These are phyloP conservation scores for Lepidocyrtoides sp. DNA, from an alignment of 2,888 invertebrate genomes.

Conservation along the genomic window DNA sequence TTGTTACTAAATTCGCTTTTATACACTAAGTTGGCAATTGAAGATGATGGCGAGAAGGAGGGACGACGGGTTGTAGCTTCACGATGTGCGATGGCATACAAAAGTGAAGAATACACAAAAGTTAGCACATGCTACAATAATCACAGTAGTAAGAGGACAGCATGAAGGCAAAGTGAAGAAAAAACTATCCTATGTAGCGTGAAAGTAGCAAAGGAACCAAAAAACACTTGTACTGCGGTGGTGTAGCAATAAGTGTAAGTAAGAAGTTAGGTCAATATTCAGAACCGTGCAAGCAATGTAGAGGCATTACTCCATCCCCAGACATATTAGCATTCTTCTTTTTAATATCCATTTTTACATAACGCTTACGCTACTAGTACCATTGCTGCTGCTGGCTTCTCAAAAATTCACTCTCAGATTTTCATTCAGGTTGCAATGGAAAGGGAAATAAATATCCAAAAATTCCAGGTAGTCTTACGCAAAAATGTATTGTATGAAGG, in stretches of 20 bases:
- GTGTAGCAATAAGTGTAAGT: constrained; percentile 61
- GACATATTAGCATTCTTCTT: constrained; percentile 13
- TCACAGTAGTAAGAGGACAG: background rate
- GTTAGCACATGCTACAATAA: constrained; percentile 27
- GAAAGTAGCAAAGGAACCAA: constrained; percentile 11
- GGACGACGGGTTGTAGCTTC: constrained; percentile 11
- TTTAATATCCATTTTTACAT: background rate
- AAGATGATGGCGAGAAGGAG: background rate
- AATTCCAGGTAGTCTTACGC: background rate
- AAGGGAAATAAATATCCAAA: background rate
- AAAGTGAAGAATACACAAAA: background rate
- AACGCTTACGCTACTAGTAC: background rate
- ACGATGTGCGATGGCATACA: background rate
- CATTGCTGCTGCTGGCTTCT: background rate
- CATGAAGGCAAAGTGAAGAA: background rate
- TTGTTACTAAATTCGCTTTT: constrained; percentile 16
- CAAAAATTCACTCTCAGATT: background rate
- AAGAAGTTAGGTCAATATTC: constrained; percentile 60
- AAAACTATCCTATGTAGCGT: background rate
- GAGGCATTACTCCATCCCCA: background rate
- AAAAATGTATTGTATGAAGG: constrained; percentile 4
- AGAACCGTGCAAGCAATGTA: background rate
- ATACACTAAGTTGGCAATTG: constrained; percentile 7
- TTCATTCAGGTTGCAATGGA: background rate
- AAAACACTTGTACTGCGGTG: constrained; percentile 48